Conservation (phyloP, 1,140 invertebrate genomes). For the Aphelenchoides avenae region DNA sequence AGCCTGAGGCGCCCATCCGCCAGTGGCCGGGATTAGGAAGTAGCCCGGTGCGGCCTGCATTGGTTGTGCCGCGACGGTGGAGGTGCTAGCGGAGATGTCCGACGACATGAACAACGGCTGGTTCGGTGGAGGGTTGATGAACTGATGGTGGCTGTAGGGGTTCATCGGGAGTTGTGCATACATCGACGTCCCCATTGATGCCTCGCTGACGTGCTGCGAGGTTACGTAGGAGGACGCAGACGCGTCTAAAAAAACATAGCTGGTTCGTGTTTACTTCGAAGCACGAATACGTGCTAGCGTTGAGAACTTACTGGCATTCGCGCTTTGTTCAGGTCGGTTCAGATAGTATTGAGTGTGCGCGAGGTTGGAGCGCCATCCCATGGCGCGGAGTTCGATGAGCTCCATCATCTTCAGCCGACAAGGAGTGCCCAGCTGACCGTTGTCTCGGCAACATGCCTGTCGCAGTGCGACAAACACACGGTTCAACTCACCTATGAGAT, state of each 20-base stretch:
- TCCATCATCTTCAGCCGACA: conserved; percentile 55
- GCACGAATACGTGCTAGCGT: background rate
- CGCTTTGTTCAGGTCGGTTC: conserved; percentile 36
- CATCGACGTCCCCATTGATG: conserved; percentile 2
- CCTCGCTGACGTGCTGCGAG: background rate
- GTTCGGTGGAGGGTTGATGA: conserved; percentile 9
- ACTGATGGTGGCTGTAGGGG: too few relatives aligned
- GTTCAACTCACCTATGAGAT: conserved; percentile 54
- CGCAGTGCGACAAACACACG: conserved; percentile 51
- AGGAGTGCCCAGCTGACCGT: conserved; percentile 52
- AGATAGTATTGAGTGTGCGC: conserved; percentile 54
- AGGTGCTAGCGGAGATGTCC: conserved; percentile 8
- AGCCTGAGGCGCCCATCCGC: conserved; percentile 15
- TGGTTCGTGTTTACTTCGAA: conserved; percentile 5
- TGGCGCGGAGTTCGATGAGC: conserved; percentile 49
- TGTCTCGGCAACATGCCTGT: conserved; percentile 53
- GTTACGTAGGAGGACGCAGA: conserved; percentile 3
- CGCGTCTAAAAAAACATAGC: background rate
- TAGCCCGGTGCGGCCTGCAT: conserved; percentile 28
- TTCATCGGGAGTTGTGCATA: conserved; percentile 13
- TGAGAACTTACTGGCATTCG: conserved; percentile 7
- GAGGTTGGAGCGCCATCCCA: conserved; percentile 51
- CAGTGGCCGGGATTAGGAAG: conserved; percentile 41
- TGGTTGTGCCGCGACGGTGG: background rate
- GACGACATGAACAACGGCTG: conserved; percentile 12